Evolutionary conservation across 37 sponge, comb jelly and placozoan genomes (phyloP).

Genomic region (Bolinopsis microptera): DNA sequence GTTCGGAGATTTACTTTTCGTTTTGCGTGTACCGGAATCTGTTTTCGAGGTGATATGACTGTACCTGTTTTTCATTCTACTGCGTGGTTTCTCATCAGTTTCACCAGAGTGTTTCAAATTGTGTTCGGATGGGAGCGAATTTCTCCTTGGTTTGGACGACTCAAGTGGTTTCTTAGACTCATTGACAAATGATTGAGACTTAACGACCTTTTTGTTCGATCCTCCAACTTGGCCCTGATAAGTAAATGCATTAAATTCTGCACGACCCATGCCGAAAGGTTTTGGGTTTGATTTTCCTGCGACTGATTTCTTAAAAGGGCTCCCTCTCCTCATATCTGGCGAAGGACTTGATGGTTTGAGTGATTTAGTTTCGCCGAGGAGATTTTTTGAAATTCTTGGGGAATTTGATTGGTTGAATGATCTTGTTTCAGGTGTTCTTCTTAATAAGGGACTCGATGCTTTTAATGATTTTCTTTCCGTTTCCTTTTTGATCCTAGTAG

Average conservation of each 20-base stretch:
- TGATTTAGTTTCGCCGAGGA: no score
- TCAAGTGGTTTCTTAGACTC: background rate
- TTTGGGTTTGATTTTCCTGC: background rate
- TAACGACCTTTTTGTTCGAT: slow-evolving; percentile 3
- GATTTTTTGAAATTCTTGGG: no score
- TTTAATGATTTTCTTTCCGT: no score
- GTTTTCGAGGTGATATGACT: background rate
- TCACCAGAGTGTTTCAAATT: background rate
- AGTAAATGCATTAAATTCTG: background rate
- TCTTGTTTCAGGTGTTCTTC: no score
- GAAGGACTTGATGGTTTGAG: background rate
- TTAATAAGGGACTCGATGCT: no score
- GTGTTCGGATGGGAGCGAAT: background rate
- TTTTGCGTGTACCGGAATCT: background rate
- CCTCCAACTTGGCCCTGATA: slow-evolving; percentile 1
- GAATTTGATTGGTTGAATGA: background rate
- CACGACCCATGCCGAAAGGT: background rate
- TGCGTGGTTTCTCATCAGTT: background rate
- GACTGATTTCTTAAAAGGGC: background rate
- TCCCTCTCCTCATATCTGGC: background rate
- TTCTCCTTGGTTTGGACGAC: background rate
- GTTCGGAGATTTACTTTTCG: background rate
- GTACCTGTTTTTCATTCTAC: background rate
- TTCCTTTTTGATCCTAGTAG: no score
- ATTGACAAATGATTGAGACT: background rate